Evolutionary conservation across 2,888 invertebrate genomes (phyloP).

Genomic region (Lithosia quadra): DNA sequence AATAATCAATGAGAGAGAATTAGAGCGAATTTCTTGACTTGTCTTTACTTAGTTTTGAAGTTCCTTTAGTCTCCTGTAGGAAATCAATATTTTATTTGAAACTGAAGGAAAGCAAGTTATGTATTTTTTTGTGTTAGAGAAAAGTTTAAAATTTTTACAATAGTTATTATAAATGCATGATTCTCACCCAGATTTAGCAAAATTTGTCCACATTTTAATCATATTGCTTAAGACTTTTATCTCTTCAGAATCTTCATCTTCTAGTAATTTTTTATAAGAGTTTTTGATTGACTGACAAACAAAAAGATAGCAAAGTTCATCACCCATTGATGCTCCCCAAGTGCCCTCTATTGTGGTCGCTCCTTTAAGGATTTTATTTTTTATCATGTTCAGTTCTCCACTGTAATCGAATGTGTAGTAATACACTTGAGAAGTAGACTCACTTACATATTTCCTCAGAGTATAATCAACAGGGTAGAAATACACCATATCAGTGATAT

Average conservation of each 20-base stretch:
- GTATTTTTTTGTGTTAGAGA: too few species aligned
- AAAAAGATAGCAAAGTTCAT: slow-evolving; percentile 83
- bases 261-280: slow-evolving; percentile 68
- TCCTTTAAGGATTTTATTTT: slow-evolving; percentile 62
- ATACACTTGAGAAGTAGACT: slow-evolving; percentile 72
- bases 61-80: too few species aligned
- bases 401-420: slow-evolving; percentile 85
- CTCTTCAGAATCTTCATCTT: slow-evolving; percentile 78
- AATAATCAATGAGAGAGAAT: too few species aligned
- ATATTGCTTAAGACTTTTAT: slow-evolving; percentile 76
- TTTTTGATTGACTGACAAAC: slow-evolving; percentile 74
- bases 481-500: slow-evolving; percentile 70
- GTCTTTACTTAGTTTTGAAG: too few species aligned
- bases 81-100: too few species aligned
- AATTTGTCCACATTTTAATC: slow-evolving; percentile 83
- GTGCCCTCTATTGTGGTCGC: slow-evolving; percentile 74
- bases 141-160: too few species aligned
- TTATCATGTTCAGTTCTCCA: slow-evolving; percentile 78
- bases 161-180: neutral
- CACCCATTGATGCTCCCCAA: slow-evolving; percentile 78
- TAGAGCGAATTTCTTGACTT: too few species aligned
- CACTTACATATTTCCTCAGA: slow-evolving; percentile 74
- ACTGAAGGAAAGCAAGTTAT: too few species aligned
- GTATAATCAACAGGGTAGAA: slow-evolving; percentile 79
- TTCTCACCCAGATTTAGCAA: slow-evolving; percentile 82